Conservation (phyloP, 2,797 vertebrate genomes). For the Xiphorhynchus erythropygius region DNA sequence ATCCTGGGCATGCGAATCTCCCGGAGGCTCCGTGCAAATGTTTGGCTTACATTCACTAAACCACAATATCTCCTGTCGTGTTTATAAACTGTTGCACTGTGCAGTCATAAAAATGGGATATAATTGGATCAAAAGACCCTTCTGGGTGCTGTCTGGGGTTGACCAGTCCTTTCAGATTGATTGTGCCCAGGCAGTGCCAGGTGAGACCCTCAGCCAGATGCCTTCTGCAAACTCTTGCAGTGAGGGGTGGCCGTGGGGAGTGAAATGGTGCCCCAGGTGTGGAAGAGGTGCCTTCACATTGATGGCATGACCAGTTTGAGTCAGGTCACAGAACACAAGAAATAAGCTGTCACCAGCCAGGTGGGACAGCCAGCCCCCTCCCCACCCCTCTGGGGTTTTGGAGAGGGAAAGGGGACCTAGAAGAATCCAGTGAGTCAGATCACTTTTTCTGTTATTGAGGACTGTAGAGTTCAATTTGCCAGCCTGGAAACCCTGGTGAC, state of each 20-base stretch:
- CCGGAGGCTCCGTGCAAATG: background rate
- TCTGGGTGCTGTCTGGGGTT: background rate
- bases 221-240: background rate
- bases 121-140: background rate
- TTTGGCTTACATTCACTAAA: background rate
- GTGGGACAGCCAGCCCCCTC: background rate
- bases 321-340: background rate
- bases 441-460: background rate
- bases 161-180: background rate
- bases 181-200: background rate
- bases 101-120: background rate
- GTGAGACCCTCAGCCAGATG: background rate
- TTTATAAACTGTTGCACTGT: background rate
- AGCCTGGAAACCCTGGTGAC: background rate
- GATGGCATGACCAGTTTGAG: fast-evolving
- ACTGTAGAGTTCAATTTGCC: background rate
- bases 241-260: fast-evolving
- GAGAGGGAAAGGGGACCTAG: background rate
- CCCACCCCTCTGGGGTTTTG: fast-evolving
- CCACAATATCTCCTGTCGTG: background rate
- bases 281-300: background rate
- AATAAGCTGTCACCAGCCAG: background rate
- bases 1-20: slow-evolving; percentile 29
- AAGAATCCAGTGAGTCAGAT: background rate
- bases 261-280: fast-evolving